Base-by-base conservation (phyloP, 1,140 invertebrate genomes). In the Leptinotarsa lineolata region DNA sequence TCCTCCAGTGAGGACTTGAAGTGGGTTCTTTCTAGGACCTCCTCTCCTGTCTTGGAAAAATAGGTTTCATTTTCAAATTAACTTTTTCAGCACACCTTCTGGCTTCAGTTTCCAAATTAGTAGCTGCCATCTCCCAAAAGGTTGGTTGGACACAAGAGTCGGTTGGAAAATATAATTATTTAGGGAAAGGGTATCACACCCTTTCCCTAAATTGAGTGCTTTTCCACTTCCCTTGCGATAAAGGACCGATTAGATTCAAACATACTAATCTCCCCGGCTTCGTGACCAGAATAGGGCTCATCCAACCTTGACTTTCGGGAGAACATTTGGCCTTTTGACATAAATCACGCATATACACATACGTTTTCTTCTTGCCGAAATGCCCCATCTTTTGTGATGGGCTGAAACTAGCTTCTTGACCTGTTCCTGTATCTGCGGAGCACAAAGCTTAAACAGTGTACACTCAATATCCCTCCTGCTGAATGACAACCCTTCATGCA, bases 291-390 rank as follows among this genome's bases (percentile, higher is more conserved):
- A 72, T 66, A 18, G 44, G 44, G n/a, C 39, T 59, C 21, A 72
- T 21, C 44, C 67, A 65, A 46, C 63, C 70, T 3, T 39, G 6
- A 60, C 12, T 24, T 16, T 24, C 12, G 46, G 44, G 8, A 15
- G 45, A 60, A 8, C 21, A 16, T 46, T 72, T 72, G 0, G 63
- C 24, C 39, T 66, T 72, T 67, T 67, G 70, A 21, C 70, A 72
- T 21, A 72, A 46, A n/a, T 72, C 61, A 21, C 54, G 20, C 22
- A 71, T 61, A 59, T 59, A 20, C 4, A 22, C 11, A 71, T 71
- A 71, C 4, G 54, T 61, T 63, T 71, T 71, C 22, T 16, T 18
- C n/a, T 63, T 61, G 16, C 59, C 59, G n/a, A 39, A 71, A 44
- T 71, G 69, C 67, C 59, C 69, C 15, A 61, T 22, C 20, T 54